phyloP scores from a whole-genome alignment of 2,797 vertebrate genomes.

The Halcyon badia region DNA sequence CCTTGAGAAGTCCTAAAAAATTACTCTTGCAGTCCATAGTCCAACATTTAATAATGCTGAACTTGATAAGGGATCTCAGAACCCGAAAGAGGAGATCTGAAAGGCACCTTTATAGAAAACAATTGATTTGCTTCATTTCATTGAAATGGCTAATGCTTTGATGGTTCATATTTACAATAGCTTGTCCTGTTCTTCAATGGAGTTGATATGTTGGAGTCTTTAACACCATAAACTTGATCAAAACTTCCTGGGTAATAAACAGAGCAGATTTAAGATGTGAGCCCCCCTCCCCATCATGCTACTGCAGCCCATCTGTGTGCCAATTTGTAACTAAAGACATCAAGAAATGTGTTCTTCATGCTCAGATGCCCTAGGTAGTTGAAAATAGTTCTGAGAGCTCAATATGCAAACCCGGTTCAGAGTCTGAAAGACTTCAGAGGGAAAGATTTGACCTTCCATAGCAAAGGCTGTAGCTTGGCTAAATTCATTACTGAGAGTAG shows the following conservation, averaged over 20 bases:
- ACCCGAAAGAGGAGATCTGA: conserved; percentile 80
- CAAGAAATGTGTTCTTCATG: conserved; percentile 82
- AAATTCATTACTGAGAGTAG: not conserved
- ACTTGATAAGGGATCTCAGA: conserved; percentile 71
- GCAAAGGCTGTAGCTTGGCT: conserved; percentile 23
- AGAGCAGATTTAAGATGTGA: conserved; percentile 75
- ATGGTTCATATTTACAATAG: conserved; percentile 86
- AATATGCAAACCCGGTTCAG: conserved; percentile 78
- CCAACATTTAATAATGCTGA: conserved; percentile 70
- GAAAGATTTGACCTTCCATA: conserved; percentile 77
- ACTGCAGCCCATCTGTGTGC: conserved; percentile 76
- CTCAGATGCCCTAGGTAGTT: conserved; percentile 74
- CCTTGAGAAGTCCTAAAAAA: conserved; percentile 66
- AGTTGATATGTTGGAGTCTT: conserved; percentile 83
- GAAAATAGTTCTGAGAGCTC: conserved; percentile 81
- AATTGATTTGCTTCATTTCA: conserved; percentile 87
- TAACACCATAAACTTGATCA: conserved; percentile 85
- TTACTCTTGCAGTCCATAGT: conserved; percentile 63
- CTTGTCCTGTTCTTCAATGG: conserved; percentile 80
- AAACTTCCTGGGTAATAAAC: conserved; percentile 84
- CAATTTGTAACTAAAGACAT: conserved; percentile 84
- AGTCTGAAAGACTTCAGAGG: conserved; percentile 76
- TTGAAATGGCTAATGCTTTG: conserved; percentile 87
- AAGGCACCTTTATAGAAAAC: conserved; percentile 85
- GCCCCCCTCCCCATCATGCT: conserved; percentile 45